Evolutionary conservation across 2,888 invertebrate genomes (phyloP), one percentile per base, ranked within the genome.

Genomic region (Drosophila paranaensis): DNA sequence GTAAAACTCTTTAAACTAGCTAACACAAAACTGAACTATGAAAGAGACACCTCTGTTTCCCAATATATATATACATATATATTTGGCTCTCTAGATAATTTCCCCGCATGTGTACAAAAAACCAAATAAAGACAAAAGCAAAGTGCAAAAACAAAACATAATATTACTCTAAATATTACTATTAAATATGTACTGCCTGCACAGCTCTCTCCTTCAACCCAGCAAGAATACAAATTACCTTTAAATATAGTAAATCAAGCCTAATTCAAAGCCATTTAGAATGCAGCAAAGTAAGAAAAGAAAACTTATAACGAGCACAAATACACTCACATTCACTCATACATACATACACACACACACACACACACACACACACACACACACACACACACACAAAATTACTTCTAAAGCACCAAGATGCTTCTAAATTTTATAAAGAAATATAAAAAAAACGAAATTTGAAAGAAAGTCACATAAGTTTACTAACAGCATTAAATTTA

Each of bases 51-150:
- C 74, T 69, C 68, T 63, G 67, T 67, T 69, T 77, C 70, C 50
- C 13, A 50, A 48, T 48, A 50, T 16, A 48, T 3, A 30, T n/a
- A 45, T 65, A 54, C 40, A 46, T 46, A 48, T 65, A 55, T 48
- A 30, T 58, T 71, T 61, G 60, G 62, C 79, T 65, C 79, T 65
- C 71, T 74, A 77, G 71, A 86, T 71, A 79, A 78, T 75, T 84
- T 74, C 61, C 66, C 80, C 71, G 85, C 78, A 84, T 75, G 88
- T 87, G 89, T 89, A 87, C 85, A 89, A 82, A 80, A 86, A 87
- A 79, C 70, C 65, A 74, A 76, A 71, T 48, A 66, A 75, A 74
- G 58, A 67, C 63, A 74, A 75, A 77, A 66, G 57, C 53, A 80
- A 84, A 87, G 76, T 83, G 89, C 81, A 86, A 85, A 87, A 33